Percentiles rank a stretch among this genome's conserved stretches.
phyloP scores from a whole-genome alignment of 2,797 vertebrate genomes.

The Melanotaenia parkinsoni region DNA sequence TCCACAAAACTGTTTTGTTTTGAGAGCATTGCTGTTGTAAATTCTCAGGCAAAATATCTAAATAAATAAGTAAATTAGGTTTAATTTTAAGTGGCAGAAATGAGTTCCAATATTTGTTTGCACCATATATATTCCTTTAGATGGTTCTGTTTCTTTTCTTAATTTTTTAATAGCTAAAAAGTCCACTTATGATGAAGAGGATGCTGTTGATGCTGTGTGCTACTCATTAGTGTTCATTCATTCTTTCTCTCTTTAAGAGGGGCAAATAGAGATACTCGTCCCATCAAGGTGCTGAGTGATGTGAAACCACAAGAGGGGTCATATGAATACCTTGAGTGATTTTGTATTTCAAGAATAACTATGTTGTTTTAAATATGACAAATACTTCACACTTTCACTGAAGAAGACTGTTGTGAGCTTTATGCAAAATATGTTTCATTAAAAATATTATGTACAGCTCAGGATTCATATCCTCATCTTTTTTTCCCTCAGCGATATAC shows the following conservation, averaged over 20 bases:
- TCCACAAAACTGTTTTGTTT: background rate
- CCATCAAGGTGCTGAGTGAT: background rate
- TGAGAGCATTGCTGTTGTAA: no score
- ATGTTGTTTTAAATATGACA: conserved; percentile 3
- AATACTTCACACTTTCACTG: background rate
- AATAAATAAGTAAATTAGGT: no score
- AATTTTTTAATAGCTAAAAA: background rate
- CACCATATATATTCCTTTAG: no score
- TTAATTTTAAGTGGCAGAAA: no score
- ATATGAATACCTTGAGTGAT: background rate
- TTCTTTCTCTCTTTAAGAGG: background rate
- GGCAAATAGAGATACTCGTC: background rate
- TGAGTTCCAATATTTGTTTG: no score
- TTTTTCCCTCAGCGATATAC: conserved; percentile 14
- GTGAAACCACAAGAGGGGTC: conserved; percentile 10
- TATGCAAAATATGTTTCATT: background rate
- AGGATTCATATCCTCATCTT: background rate
- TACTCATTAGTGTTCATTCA: background rate
- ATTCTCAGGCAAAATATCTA: no score
- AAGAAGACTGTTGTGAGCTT: background rate
- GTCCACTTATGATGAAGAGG: background rate
- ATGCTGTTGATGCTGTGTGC: background rate
- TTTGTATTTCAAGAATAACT: background rate
- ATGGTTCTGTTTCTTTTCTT: background rate
- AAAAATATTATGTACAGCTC: background rate